Evolutionary conservation across 2,888 invertebrate species (phyloP).

Genomic region (Meghimatium bilineatum): DNA sequence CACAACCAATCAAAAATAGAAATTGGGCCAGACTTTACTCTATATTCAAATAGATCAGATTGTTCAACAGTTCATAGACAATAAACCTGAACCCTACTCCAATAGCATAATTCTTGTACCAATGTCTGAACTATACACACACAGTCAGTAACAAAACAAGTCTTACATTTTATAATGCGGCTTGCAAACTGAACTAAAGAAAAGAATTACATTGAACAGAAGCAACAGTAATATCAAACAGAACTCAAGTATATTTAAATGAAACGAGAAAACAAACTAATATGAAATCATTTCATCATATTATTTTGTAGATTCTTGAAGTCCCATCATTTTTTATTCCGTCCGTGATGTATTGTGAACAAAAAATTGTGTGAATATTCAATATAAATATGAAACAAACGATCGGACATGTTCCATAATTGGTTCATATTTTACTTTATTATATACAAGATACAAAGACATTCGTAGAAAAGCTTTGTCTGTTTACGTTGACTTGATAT

Average conservation of each 20-base stretch:
- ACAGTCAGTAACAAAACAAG: not conserved
- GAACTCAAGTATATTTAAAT: not conserved
- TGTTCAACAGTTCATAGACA: not conserved
- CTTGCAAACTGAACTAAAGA: not conserved
- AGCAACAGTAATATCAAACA: not conserved
- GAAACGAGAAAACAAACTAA: not conserved
- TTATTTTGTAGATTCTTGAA: not conserved
- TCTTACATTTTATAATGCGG: not conserved
- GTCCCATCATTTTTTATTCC: not conserved
- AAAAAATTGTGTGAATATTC: too few relatives aligned
- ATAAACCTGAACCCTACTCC: not conserved
- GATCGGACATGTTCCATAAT: not conserved
- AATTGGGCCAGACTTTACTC: constrained; percentile 1
- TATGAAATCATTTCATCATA: not conserved
- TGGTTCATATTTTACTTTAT: not conserved
- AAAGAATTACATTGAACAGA: not conserved
- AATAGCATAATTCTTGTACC: not conserved
- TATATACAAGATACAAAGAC: not conserved
- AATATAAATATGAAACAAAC: not conserved
- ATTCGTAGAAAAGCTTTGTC: not conserved
- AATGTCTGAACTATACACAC: not conserved
- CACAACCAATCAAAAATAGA: not conserved
- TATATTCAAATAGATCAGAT: not conserved
- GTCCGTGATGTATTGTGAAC: not conserved
- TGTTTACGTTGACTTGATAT: not conserved